Base-by-base conservation (phyloP, 2,113 vertebrate species). In the Donacobius atricapilla region DNA sequence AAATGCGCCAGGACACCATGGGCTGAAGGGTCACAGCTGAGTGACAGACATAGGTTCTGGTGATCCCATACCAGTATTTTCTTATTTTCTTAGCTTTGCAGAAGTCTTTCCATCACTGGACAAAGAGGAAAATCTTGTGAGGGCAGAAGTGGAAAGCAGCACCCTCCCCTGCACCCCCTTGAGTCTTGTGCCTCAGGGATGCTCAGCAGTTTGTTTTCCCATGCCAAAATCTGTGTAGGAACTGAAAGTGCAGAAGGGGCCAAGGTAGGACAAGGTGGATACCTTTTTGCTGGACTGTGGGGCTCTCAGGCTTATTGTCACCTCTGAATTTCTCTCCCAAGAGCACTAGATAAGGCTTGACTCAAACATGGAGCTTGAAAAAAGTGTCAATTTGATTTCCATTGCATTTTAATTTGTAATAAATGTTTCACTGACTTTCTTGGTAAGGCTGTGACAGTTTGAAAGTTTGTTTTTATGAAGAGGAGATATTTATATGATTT, bases 371-470 rank as follows among this genome's bases (percentile, higher is more conserved):
- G 50, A 96, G 33, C 44, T 92, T 95, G 51, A 64, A 80, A 95
- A 93, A 93, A 19, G 10, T 9, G 12, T 48, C 70, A 47, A 10
- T 92, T 73, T 51, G 8, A 87, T 85, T 97, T 97, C 76, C 91
- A 54, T 71, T 76, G 65, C n/a, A 89, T 96, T 96, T 95, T 89
- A 90, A 94, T 96, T 96, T 96, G 78, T 64, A 94, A 89, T 84
- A 94, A 95, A 83, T 83, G 6, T 57, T 97, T 94, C 93, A 86
- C 57, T 92, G 60, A 82, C 47, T 28, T 94, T 96, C 65, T 94
- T 83, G 60, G 91, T 93, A 84, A 95, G 85, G 61, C 71, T 81
- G 27, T 57, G 27, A 86, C 33, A 35, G 18, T 89, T 96, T 96
- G 63, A 91, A 96, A 91, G 14, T 83, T 84, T 85, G 19, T 15